Evolutionary conservation across 2,888 invertebrate species (phyloP).

Genomic region (Branchipolynoe longqiensis): DNA sequence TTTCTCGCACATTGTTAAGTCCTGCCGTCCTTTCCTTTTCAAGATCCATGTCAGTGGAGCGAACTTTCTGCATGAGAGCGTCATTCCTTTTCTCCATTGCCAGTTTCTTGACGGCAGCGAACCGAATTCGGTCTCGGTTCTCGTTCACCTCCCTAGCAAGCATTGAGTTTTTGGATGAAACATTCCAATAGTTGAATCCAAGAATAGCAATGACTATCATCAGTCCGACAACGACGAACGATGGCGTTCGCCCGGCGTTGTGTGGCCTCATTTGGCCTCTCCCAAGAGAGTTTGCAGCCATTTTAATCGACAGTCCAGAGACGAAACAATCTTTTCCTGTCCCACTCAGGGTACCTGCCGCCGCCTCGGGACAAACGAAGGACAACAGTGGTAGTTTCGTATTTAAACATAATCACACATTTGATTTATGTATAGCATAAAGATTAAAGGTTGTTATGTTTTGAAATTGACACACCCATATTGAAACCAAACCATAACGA

Average conservation of each 20-base stretch:
- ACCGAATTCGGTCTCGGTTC: conserved; percentile 33
- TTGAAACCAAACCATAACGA: too few relatives aligned
- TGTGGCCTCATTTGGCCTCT: conserved; percentile 62
- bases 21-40: neutral
- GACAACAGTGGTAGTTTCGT: too few relatives aligned
- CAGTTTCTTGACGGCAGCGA: conserved; percentile 55
- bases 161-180: conserved; percentile 54
- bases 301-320: conserved; percentile 9
- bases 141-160: conserved; percentile 50
- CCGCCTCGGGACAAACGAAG: too few relatives aligned
- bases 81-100: conserved; percentile 59
- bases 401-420: too few relatives aligned
- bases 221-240: conserved; percentile 59
- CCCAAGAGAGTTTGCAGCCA: conserved; percentile 51
- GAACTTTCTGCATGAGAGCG: conserved; percentile 54
- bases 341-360: too few relatives aligned
- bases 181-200: conserved; percentile 63
- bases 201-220: conserved; percentile 60
- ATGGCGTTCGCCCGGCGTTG: conserved; percentile 52
- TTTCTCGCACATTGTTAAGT: neutral
- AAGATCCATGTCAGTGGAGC: conserved; percentile 5
- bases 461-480: too few relatives aligned
- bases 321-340: too few relatives aligned
- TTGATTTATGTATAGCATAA: too few relatives aligned
- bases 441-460: too few relatives aligned